Conservation (phyloP, 2,888 invertebrate species). For the Cabera pusaria region DNA sequence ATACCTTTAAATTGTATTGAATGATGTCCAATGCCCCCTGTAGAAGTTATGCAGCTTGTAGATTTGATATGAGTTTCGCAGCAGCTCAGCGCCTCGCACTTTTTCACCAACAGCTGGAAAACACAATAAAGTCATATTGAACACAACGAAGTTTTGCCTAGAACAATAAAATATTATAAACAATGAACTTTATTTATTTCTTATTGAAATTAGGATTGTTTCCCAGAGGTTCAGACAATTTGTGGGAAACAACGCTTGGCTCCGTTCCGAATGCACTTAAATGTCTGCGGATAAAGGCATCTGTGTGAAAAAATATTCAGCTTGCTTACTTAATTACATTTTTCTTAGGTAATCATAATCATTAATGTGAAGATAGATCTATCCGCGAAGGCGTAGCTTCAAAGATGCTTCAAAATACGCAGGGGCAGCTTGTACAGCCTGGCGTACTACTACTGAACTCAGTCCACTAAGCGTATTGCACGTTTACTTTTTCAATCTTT, state of each 20-base stretch:
- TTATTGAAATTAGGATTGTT: conserved; percentile 49
- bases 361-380: no score
- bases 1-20: no score
- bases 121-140: conserved; percentile 40
- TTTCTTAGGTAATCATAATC: conserved; percentile 26
- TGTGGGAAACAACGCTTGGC: conserved; percentile 56
- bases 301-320: conserved; percentile 46
- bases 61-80: no score
- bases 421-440: no score
- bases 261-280: conserved; percentile 45
- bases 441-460: no score
- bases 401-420: no score
- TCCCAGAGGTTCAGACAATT: conserved; percentile 53
- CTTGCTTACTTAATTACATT: conserved; percentile 35
- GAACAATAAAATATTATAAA: conserved; percentile 39
- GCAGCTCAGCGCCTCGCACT: not conserved
- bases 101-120: conserved; percentile 39
- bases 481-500: no score
- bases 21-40: no score
- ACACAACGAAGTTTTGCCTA: conserved; percentile 29
- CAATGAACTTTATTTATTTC: conserved; percentile 43
- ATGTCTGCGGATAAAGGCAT: conserved; percentile 28
- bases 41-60: no score
- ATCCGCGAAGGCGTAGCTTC: no score
- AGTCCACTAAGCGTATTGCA: no score